Conservation (phyloP, 1,140 invertebrate species). For the Nilaparvata lugens region DNA sequence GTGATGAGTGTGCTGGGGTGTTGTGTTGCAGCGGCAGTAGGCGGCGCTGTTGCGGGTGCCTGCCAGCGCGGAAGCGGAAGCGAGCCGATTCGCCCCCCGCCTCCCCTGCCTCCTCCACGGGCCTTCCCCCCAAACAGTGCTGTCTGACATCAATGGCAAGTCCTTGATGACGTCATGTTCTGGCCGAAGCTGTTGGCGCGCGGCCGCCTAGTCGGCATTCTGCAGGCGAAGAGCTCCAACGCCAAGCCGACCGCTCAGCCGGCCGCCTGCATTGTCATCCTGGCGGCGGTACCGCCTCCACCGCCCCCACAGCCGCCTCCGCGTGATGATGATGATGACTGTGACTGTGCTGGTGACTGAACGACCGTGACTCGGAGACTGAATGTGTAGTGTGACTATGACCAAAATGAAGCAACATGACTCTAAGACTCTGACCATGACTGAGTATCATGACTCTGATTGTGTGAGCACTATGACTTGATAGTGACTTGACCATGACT, state of each 20-base stretch:
- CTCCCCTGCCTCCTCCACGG: slow-evolving; percentile 55
- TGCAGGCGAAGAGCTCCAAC: neutral
- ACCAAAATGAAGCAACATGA: too few relatives aligned
- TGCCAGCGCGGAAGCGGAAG: slow-evolving; percentile 45
- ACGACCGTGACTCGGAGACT: too few relatives aligned
- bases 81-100: slow-evolving; percentile 46
- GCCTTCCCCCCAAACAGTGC: slow-evolving; percentile 47
- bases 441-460: too few relatives aligned
- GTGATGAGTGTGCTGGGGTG: neutral
- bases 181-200: slow-evolving; percentile 31
- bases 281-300: too few relatives aligned
- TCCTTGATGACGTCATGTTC: slow-evolving; percentile 42
- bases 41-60: slow-evolving; percentile 44
- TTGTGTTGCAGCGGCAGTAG: neutral
- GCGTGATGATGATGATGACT: too few relatives aligned
- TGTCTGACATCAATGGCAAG: slow-evolving; percentile 60
- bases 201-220: slow-evolving; percentile 1
- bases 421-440: too few relatives aligned
- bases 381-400: too few relatives aligned
- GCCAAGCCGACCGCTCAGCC: neutral
- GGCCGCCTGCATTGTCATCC: neutral
- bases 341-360: too few relatives aligned
- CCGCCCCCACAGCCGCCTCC: too few relatives aligned
- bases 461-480: too few relatives aligned
- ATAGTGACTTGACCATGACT: too few relatives aligned